Evolutionary conservation across 2,797 vertebrate genomes (phyloP).

Genomic region (Rhodeus uyekii): DNA sequence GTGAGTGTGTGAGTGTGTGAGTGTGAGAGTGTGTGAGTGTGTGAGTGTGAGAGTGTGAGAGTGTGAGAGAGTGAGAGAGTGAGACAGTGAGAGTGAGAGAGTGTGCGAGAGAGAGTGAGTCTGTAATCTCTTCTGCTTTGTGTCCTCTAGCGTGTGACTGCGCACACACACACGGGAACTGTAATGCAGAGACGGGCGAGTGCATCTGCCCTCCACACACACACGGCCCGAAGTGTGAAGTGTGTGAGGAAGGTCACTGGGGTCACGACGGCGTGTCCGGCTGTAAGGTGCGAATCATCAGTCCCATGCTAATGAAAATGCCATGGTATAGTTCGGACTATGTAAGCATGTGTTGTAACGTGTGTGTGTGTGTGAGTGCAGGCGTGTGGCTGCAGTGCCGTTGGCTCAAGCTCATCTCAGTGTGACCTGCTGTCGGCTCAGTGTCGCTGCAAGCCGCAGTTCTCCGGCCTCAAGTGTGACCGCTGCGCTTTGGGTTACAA

Average conservation of each 20-base stretch:
- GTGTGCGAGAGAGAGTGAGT: too few species aligned
- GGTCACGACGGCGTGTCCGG: slow-evolving; percentile 78
- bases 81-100: too few species aligned
- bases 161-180: slow-evolving; percentile 85
- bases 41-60: accelerated
- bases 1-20: too few species aligned
- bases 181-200: slow-evolving; percentile 80
- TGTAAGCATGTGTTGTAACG: background rate
- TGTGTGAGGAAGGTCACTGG: slow-evolving; percentile 84
- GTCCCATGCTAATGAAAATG: background rate
- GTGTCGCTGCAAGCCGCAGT: slow-evolving; percentile 81
- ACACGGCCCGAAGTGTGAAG: slow-evolving; percentile 79
- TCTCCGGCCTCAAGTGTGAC: slow-evolving; percentile 78
- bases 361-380: slow-evolving; percentile 57
- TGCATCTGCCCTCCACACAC: slow-evolving; percentile 90
- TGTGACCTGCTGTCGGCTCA: slow-evolving; percentile 81
- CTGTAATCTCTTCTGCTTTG: background rate
- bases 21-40: too few species aligned
- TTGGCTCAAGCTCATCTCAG: slow-evolving; percentile 76
- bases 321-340: background rate
- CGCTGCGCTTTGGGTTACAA: slow-evolving; percentile 83
- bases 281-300: slow-evolving; percentile 82
- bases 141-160: slow-evolving; percentile 84
- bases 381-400: slow-evolving; percentile 83
- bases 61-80: too few species aligned